Evolutionary conservation across 2,797 vertebrate species (phyloP).

Genomic region (Cyprinodon diabolis): DNA sequence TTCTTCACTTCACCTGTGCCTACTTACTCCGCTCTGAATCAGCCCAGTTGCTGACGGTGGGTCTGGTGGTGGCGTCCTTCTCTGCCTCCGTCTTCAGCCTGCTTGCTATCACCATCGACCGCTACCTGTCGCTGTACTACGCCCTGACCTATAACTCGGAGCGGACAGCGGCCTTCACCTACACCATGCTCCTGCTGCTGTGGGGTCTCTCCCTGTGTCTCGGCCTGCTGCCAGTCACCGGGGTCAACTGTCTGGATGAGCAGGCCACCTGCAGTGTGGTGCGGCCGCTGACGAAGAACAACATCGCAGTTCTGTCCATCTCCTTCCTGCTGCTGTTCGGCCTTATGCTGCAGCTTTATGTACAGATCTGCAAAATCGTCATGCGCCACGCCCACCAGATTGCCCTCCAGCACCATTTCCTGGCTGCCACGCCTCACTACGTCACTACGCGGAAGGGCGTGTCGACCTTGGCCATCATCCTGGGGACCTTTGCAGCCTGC

Average conservation of each 20-base stretch:
- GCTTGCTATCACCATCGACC: slow-evolving; percentile 97
- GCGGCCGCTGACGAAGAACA: slow-evolving; percentile 96
- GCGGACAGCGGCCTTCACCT: slow-evolving; percentile 95
- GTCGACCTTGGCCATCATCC: slow-evolving; percentile 96
- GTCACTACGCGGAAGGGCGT: slow-evolving; percentile 98
- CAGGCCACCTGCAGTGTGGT: slow-evolving; percentile 96
- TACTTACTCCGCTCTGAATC: slow-evolving; percentile 94
- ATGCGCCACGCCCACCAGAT: slow-evolving; percentile 99
- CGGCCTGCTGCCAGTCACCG: slow-evolving; percentile 92
- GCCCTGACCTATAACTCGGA: slow-evolving; percentile 98
- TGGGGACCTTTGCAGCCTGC: slow-evolving; percentile 97
- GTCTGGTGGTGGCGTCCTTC: slow-evolving; percentile 97
- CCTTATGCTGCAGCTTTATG: slow-evolving; percentile 98
- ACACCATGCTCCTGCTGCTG: slow-evolving; percentile 93
- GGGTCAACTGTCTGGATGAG: slow-evolving; percentile 96
- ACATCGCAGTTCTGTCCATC: slow-evolving; percentile 91
- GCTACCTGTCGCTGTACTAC: slow-evolving; percentile 98
- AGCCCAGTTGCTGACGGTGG: slow-evolving; percentile 92
- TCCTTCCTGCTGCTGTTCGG: slow-evolving; percentile 98
- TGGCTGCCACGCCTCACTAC: slow-evolving; percentile 96
- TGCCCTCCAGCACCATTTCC: slow-evolving; percentile 97
- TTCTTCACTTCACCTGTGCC: slow-evolving; percentile 95
- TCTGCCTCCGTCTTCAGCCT: slow-evolving; percentile 97
- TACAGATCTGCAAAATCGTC: slow-evolving; percentile 98
- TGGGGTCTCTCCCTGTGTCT: slow-evolving; percentile 94